Conservation (phyloP, 2,113 vertebrate genomes). For the Thalassarche chlororhynchos region DNA sequence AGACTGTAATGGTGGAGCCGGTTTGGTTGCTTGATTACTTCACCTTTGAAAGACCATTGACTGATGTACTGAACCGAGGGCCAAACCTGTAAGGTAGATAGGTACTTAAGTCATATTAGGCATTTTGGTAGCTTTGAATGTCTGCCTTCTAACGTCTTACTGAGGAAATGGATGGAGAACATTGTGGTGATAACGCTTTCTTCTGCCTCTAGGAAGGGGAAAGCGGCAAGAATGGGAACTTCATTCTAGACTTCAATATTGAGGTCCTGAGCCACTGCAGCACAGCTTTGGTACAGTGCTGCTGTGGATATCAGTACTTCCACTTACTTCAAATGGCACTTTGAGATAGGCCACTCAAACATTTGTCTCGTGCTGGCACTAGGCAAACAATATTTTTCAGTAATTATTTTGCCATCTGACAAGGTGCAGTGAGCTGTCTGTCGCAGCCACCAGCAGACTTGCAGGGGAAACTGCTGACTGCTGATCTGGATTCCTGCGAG, state of each 20-base stretch:
- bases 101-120: accelerated
- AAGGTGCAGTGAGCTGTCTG: neutral
- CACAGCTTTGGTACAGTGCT: neutral
- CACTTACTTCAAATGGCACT: neutral
- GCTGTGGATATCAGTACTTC: neutral
- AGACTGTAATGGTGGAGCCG: neutral
- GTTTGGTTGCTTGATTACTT: neutral
- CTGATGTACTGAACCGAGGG: neutral
- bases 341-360: neutral
- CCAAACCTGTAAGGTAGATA: neutral
- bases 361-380: neutral
- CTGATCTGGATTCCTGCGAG: neutral
- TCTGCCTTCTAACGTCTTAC: neutral
- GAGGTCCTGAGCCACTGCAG: neutral
- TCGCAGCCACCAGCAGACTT: neutral
- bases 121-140: neutral
- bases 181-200: no score
- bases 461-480: neutral
- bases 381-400: neutral
- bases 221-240: neutral
- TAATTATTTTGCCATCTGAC: neutral
- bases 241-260: neutral
- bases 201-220: neutral
- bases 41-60: neutral
- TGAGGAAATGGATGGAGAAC: neutral